Evolutionary conservation across 2,888 invertebrate genomes (phyloP), one percentile per base, ranked within the genome.

Genomic region (Thymelicus lineola): DNA sequence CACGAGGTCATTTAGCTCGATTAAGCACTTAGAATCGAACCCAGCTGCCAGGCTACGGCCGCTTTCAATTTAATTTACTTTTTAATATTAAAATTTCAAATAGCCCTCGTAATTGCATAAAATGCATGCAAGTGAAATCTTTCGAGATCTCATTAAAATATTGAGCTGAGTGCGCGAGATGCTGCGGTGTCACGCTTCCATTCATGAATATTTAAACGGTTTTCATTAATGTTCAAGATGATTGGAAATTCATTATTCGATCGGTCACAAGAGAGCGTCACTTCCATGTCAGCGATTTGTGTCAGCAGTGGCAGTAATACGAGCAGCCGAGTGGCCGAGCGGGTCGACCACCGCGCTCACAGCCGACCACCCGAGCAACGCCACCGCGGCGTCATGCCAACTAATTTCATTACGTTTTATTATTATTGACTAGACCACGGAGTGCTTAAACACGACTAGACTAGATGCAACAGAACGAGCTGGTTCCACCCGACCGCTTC

Each of bases 401-500:
- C 20, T 20, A 20, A 20, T 20, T 20, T 20, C 20, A 20, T 20
- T 20, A 20, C 20, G 20, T 20, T 20, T 20, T 20, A 20, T 20
- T 20, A 20, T 20, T 3, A 20, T 20, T 20, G 20, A 20, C 20
- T 20, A 28, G 28, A 28, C 28, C 3, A 28, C 28, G n/a, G n/a
- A n/a, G n/a, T n/a, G n/a, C n/a, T n/a, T n/a, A n/a, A n/a, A n/a
- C n/a, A n/a, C n/a, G n/a, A 53, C 53, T 20, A 17, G 53, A 53
- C 20, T n/a, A n/a, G 53, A 53, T 12, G 20, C 5, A 53, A 20
- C 53, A 12, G 53, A 20, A 20, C 10, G 20, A 53, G 53, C 20
- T 53, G 60, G 60, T 61, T 67, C 53, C 45, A 50, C 42, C 53
- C 60, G 53, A 67, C 60, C 60, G 53, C 53, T 67, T 67, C 60